Evolutionary conservation across 2,113 vertebrate genomes (phyloP).

Genomic region (Coturnix japonica): DNA sequence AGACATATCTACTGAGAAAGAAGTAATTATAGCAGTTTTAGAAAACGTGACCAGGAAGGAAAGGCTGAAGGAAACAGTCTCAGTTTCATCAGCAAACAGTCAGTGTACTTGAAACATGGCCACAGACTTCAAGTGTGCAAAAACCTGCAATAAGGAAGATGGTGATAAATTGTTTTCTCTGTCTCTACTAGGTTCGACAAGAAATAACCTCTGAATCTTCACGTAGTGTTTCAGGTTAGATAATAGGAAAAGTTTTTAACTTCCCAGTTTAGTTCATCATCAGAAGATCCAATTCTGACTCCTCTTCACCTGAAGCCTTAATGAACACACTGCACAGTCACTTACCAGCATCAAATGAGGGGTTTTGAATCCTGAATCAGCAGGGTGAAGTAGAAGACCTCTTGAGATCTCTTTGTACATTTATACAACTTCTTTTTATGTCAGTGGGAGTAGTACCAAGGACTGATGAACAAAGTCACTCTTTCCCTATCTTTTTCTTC

Average conservation of each 20-base stretch:
- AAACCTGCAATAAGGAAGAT: neutral
- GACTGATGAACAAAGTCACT: neutral
- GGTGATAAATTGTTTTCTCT: neutral
- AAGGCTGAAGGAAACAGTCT: neutral
- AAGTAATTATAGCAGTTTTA: neutral
- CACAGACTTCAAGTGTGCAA: neutral
- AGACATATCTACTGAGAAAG: neutral
- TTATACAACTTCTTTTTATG: neutral
- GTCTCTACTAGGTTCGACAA: neutral
- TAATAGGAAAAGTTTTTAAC: neutral
- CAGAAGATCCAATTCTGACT: neutral
- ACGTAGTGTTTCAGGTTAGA: neutral
- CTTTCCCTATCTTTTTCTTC: neutral
- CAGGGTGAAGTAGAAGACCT: neutral
- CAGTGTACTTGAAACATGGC: neutral
- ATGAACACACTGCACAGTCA: neutral
- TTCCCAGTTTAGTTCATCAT: neutral
- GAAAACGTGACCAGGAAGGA: neutral
- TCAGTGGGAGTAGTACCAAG: neutral
- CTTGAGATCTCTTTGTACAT: neutral
- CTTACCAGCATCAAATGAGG: neutral
- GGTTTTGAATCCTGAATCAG: neutral
- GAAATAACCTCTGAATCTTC: neutral
- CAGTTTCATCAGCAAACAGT: neutral
- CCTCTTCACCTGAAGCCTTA: neutral